Percentiles rank a stretch among this genome's conserved stretches.
Conservation (phyloP, 1,140 invertebrate species). For the Palaemon carinicauda region DNA sequence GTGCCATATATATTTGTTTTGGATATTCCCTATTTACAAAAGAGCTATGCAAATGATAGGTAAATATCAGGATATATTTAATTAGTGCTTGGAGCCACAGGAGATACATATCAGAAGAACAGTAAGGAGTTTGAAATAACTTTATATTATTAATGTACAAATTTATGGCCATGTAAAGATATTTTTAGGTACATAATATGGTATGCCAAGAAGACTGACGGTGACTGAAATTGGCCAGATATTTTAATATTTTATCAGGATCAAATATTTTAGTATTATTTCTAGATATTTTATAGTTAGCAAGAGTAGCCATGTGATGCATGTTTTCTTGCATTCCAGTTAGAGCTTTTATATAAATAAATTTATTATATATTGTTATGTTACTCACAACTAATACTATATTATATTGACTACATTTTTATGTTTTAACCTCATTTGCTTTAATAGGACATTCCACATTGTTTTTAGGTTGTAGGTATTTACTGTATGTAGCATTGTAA, state of each 20-base stretch:
- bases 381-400: conserved; percentile 53
- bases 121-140: background rate
- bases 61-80: too few species aligned
- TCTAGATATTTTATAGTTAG: conserved; percentile 38
- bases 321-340: conserved; percentile 47
- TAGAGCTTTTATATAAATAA: conserved; percentile 52
- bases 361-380: conserved; percentile 52
- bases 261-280: conserved; percentile 55
- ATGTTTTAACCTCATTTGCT: conserved; percentile 51
- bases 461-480: conserved; percentile 51
- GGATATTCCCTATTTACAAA: background rate
- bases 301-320: conserved; percentile 34
- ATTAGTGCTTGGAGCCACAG: background rate
- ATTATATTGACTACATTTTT: conserved; percentile 35
- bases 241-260: conserved; percentile 34
- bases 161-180: conserved; percentile 54
- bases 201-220: conserved; percentile 6
- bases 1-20: background rate
- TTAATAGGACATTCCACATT: conserved; percentile 56
- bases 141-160: conserved; percentile 43
- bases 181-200: conserved; percentile 19
- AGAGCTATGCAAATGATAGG: too few species aligned
- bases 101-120: conserved; percentile 27
- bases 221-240: conserved; percentile 12
- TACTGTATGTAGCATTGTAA: background rate